phyloP scores from a whole-genome alignment of 2,797 vertebrate genomes.

The Emys orbicularis region DNA sequence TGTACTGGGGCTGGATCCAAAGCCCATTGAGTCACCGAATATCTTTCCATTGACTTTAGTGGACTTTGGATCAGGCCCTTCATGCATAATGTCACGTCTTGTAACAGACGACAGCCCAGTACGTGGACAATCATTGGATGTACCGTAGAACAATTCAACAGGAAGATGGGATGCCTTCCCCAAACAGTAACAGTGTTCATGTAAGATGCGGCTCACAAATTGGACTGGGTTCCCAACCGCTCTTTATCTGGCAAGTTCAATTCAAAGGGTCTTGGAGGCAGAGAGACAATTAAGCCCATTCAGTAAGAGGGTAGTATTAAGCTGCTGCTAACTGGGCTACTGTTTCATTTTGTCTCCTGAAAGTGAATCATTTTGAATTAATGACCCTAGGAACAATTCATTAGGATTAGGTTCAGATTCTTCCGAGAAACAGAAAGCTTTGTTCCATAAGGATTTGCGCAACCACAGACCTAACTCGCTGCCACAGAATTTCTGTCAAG shows the following conservation, averaged over 20 bases:
- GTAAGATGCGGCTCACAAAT: neutral
- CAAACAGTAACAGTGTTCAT: neutral
- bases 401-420: neutral
- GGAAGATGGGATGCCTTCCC: neutral
- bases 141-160: neutral
- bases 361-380: constrained; percentile 56
- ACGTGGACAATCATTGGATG: neutral
- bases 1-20: neutral
- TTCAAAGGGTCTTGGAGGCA: constrained; percentile 28
- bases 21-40: neutral
- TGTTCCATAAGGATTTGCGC: fast-evolving
- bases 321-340: neutral
- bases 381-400: constrained; percentile 10
- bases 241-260: neutral
- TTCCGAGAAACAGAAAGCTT: neutral
- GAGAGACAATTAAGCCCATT: constrained; percentile 36
- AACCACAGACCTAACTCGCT: fast-evolving
- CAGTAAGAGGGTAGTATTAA: neutral
- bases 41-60: neutral
- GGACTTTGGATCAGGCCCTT: neutral
- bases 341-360: constrained; percentile 26
- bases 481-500: neutral
- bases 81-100: neutral
- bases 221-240: neutral
- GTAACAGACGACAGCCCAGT: no score